Evolutionary conservation across 2,113 vertebrate species (phyloP).

Genomic region (Ailurus styani): DNA sequence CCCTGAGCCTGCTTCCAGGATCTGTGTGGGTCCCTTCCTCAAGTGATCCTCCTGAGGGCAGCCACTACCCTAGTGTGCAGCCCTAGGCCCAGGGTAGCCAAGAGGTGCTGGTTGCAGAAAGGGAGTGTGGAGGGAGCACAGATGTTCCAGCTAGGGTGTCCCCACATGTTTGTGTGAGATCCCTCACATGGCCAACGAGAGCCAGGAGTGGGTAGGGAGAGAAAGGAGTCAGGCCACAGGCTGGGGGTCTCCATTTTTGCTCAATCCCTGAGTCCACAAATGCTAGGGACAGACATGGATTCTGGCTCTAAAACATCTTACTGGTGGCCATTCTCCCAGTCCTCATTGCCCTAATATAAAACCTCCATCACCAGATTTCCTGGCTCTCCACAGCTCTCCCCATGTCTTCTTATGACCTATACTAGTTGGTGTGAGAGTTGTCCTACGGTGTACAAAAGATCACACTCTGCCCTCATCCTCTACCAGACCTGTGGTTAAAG

Average conservation of each 20-base stretch:
- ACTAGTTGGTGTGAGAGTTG: neutral
- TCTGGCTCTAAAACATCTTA: neutral
- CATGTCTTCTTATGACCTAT: neutral
- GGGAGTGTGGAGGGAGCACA: neutral
- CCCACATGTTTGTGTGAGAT: rapidly evolving
- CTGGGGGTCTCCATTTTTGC: neutral
- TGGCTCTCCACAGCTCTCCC: neutral
- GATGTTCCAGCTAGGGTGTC: neutral
- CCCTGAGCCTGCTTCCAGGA: neutral
- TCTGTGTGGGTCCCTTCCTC: neutral
- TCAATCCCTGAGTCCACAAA: neutral
- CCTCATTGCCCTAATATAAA: neutral
- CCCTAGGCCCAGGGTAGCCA: neutral
- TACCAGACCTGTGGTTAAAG: neutral
- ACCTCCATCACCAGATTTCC: neutral
- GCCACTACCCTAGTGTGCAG: too few species aligned
- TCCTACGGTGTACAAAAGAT: too few species aligned
- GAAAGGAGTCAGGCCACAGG: neutral
- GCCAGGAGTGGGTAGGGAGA: neutral
- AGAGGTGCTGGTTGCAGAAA: neutral
- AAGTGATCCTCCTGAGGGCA: neutral
- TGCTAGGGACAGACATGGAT: neutral
- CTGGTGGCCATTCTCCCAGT: neutral
- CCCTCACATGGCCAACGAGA: neutral
- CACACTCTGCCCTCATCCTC: neutral